These are phyloP conservation scores for Baronia brevicornis DNA, from an alignment of 2,888 invertebrate species.

Conservation along the genomic window DNA sequence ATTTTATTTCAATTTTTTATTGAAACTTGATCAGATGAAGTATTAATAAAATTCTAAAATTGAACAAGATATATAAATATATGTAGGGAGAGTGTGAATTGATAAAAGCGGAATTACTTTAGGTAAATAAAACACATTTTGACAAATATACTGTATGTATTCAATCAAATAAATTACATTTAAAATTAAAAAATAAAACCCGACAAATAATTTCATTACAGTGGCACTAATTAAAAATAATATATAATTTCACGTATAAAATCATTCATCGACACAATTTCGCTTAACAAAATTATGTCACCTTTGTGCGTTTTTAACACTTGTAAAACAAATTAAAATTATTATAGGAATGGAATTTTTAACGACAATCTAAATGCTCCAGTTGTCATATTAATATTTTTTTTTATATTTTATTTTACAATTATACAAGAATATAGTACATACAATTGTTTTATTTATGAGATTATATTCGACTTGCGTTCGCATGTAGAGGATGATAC, in stretches of 20 bases:
- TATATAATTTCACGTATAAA: constrained; percentile 36
- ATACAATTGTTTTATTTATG: constrained; percentile 44
- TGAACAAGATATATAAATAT: too few species aligned
- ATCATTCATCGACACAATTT: constrained; percentile 31
- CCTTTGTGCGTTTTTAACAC: constrained; percentile 46
- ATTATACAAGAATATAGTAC: constrained; percentile 67
- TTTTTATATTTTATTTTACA: constrained; percentile 46
- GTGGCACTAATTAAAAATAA: constrained; percentile 41
- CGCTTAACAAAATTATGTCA: constrained; percentile 24
- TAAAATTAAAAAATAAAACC: constrained; percentile 57
- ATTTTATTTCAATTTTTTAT: too few species aligned
- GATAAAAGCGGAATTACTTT: too few species aligned
- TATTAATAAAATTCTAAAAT: too few species aligned
- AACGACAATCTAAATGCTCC: constrained; percentile 26
- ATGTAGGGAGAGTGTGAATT: too few species aligned
- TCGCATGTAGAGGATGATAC: constrained; percentile 13
- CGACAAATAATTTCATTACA: constrained; percentile 55
- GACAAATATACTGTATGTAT: constrained; percentile 74
- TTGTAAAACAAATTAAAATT: constrained; percentile 21
- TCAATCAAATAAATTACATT: constrained; percentile 70
- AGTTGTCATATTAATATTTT: constrained; percentile 3
- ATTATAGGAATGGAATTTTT: constrained; percentile 25
- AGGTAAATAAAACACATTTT: constrained; percentile 20
- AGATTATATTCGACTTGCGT: constrained; percentile 45
- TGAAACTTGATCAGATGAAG: too few species aligned